phyloP scores from a whole-genome alignment of 2,797 vertebrate genomes.

The Botia almorhae region DNA sequence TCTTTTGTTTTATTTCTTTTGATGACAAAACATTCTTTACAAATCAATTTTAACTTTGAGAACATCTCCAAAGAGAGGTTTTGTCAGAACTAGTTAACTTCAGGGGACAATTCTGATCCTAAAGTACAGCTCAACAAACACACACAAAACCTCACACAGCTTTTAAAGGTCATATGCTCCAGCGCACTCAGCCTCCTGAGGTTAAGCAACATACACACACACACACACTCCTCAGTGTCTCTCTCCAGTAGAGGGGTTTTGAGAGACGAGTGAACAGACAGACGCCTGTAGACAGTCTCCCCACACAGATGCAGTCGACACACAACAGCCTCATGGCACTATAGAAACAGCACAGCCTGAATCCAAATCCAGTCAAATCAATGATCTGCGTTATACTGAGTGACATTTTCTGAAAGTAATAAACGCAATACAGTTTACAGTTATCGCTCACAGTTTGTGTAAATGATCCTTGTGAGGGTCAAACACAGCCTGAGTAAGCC shows the following conservation, averaged over 20 bases:
- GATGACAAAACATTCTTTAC: background rate
- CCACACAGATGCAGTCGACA: constrained; percentile 14
- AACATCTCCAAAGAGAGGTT: background rate
- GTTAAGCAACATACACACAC: constrained; percentile 10
- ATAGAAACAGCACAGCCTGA: background rate
- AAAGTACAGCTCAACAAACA: constrained; percentile 15
- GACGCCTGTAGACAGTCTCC: background rate
- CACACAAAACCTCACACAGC: background rate
- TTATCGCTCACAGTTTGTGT: background rate
- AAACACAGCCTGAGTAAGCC: background rate
- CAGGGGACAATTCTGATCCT: constrained; percentile 2
- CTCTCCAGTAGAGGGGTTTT: background rate
- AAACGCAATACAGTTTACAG: constrained; percentile 6
- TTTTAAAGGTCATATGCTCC: constrained; percentile 56
- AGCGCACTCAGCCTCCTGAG: constrained; percentile 45
- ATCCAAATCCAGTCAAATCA: background rate
- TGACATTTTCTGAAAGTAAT: constrained; percentile 3
- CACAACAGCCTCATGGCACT: background rate
- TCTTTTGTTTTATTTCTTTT: too few relatives aligned
- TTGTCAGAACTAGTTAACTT: constrained; percentile 22
- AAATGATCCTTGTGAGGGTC: background rate
- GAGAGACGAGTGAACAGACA: background rate
- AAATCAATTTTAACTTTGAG: constrained; percentile 36
- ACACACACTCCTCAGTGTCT: background rate
- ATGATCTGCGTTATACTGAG: too few relatives aligned